These are phyloP conservation scores for Eueremaeus valkanovi DNA, from an alignment of 2,888 invertebrate species.

Conservation along the genomic window DNA sequence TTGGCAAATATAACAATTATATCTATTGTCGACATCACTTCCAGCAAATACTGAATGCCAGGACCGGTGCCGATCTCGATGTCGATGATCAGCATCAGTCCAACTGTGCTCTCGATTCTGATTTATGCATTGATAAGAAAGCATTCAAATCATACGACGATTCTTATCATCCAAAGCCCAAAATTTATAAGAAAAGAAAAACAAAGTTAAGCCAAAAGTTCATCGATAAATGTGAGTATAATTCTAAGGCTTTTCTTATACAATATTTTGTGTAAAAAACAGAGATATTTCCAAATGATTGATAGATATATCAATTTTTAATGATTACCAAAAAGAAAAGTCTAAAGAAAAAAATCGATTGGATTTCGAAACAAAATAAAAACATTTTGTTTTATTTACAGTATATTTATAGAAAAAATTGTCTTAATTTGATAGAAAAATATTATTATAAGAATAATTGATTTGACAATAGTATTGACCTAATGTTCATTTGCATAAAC, in stretches of 20 bases:
- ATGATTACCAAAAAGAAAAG: too few relatives aligned
- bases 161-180: neutral
- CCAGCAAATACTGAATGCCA: neutral
- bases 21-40: slow-evolving; percentile 76
- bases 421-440: neutral
- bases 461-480: neutral
- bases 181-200: neutral
- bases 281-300: too few relatives aligned
- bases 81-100: neutral
- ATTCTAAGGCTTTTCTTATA: too few relatives aligned
- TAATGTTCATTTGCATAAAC: neutral
- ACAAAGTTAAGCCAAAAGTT: slow-evolving; percentile 5
- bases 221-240: neutral
- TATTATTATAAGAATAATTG: neutral
- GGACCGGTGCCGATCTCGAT: neutral
- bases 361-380: too few relatives aligned
- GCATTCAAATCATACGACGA: neutral
- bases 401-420: too few relatives aligned
- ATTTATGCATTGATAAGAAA: neutral
- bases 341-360: too few relatives aligned
- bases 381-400: neutral
- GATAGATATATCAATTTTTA: too few relatives aligned
- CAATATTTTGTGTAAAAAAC: too few relatives aligned
- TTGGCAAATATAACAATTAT: slow-evolving; percentile 81
- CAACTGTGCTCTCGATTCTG: neutral